Conservation (phyloP, 1,140 invertebrate species). For the Scaptomyza hsui region DNA sequence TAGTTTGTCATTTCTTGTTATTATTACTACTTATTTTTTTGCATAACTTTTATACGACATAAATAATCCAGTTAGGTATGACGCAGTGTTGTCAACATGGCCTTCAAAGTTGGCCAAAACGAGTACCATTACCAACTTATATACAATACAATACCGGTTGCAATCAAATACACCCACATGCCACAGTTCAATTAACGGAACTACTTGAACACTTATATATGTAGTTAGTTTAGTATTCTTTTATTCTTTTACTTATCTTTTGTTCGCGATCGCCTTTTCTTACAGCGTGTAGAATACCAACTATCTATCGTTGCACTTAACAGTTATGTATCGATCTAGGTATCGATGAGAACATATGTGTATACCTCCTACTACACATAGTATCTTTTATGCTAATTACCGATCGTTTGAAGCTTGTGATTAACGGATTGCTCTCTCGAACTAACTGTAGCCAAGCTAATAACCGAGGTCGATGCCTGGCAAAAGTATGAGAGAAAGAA, state of each 20-base stretch:
- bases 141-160: not conserved
- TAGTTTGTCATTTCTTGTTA: conserved; percentile 15
- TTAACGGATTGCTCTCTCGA: conserved; percentile 15
- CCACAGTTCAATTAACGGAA: conserved; percentile 6
- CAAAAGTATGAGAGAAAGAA: conserved; percentile 6
- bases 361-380: too few relatives aligned
- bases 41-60: conserved; percentile 29
- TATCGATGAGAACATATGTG: too few relatives aligned
- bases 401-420: conserved; percentile 6
- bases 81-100: conserved; percentile 31
- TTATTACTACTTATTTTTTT: conserved; percentile 31
- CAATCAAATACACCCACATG: not conserved
- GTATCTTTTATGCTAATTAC: not conserved
- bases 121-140: conserved; percentile 13
- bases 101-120: conserved; percentile 44
- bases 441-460: conserved; percentile 17
- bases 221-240: too few relatives aligned
- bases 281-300: too few relatives aligned
- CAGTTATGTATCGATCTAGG: too few relatives aligned
- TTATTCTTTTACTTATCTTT: too few relatives aligned
- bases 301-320: too few relatives aligned
- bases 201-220: too few relatives aligned
- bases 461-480: conserved; percentile 30
- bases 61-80: conserved; percentile 22
- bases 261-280: too few relatives aligned